Evolutionary conservation across 2,888 invertebrate genomes (phyloP), one percentile per base, ranked within the genome.

Genomic region (Rutpela maculata): DNA sequence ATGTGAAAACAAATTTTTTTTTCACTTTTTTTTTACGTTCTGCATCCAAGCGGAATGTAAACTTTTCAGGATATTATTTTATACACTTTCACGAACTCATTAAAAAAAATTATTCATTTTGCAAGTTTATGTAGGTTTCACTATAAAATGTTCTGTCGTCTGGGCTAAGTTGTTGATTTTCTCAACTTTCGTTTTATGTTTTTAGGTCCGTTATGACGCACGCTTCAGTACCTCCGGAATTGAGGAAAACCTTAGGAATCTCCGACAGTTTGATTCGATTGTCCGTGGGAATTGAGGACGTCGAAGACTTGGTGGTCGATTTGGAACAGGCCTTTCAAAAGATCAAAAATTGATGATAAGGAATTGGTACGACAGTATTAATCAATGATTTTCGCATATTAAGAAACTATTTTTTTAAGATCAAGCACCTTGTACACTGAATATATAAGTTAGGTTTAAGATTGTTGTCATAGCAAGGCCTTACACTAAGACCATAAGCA

Each of bases 121-220:
- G n/a, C n/a, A n/a, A n/a, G n/a, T n/a, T n/a, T n/a, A n/a, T n/a
- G n/a, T n/a, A n/a, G n/a, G n/a, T n/a, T n/a, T n/a, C n/a, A n/a
- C n/a, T n/a, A n/a, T n/a, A n/a, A n/a, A n/a, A n/a, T n/a, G n/a
- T n/a, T n/a, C n/a, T n/a, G n/a, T n/a, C n/a, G n/a, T n/a, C n/a
- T n/a, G n/a, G n/a, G n/a, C n/a, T n/a, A n/a, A n/a, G n/a, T n/a
- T n/a, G n/a, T n/a, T n/a, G n/a, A n/a, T n/a, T n/a, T n/a, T n/a
- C n/a, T n/a, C n/a, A n/a, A n/a, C n/a, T n/a, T n/a, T n/a, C n/a
- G n/a, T n/a, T 19, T 35, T 9, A 7, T 66, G 7, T 50, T 90
- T 91, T 35, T 88, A 96, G 96, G 79, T 94, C 94, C 18, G 89
- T 97, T 26, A 99, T 99, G 99, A 99, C 98, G 0, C 99, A 99